Percentiles rank a stretch among this genome's conserved stretches.
phyloP scores from a whole-genome alignment of 2,113 vertebrate genomes.

The Brachyhypopomus occidentalis region DNA sequence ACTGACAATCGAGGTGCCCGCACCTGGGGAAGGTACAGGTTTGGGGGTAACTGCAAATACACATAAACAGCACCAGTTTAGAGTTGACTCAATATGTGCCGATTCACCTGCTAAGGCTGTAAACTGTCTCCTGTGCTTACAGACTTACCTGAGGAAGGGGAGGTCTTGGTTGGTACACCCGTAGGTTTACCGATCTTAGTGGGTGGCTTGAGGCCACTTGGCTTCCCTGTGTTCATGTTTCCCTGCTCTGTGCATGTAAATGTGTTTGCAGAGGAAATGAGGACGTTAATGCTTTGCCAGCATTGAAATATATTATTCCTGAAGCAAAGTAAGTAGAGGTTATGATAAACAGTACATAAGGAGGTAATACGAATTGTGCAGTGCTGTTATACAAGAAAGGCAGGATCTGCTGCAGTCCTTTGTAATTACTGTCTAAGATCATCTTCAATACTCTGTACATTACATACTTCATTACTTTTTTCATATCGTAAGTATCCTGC shows the following conservation, averaged over 20 bases:
- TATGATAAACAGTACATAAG: not conserved
- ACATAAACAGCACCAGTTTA: not conserved
- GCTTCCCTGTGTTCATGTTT: constrained; percentile 85
- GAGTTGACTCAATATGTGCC: not conserved
- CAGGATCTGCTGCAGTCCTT: not conserved
- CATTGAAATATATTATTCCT: constrained; percentile 42
- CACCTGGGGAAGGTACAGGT: constrained; percentile 71
- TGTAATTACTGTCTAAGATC: not conserved
- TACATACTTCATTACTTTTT: not conserved
- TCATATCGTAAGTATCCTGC: not conserved
- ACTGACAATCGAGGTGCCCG: constrained; percentile 65
- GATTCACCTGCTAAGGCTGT: not conserved
- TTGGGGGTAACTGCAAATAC: constrained; percentile 70
- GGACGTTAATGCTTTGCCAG: constrained; percentile 68
- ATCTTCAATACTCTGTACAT: not conserved
- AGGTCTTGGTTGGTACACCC: constrained; percentile 72
- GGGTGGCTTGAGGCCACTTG: constrained; percentile 91
- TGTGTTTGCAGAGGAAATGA: constrained; percentile 6
- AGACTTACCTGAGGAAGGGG: constrained; percentile 76
- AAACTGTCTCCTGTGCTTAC: not conserved
- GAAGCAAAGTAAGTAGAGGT: not conserved
- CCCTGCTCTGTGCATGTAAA: constrained; percentile 42
- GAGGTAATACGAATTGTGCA: not conserved
- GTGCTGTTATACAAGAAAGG: not conserved
- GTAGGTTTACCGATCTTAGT: constrained; percentile 86